Evolutionary conservation across 2,797 vertebrate genomes (phyloP).

Genomic region (Notolabrus celidotus): DNA sequence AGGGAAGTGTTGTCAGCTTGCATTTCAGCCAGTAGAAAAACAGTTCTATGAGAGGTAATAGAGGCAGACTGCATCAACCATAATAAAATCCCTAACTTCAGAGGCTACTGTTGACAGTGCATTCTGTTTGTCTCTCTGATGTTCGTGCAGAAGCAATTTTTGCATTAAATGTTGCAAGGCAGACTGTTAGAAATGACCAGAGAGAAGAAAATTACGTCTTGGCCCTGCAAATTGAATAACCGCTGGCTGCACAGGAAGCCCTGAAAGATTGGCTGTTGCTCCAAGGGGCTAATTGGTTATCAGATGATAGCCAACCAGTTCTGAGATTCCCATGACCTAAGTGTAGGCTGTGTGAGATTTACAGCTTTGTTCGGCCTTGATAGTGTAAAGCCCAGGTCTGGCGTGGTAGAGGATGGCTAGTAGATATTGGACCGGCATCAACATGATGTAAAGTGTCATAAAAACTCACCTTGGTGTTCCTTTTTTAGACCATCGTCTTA

Average conservation of each 20-base stretch:
- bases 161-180: too few relatives aligned
- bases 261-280: neutral
- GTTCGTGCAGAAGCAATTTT: too few relatives aligned
- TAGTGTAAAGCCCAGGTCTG: conserved; percentile 10
- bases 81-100: neutral
- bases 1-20: neutral
- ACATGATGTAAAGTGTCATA: conserved; percentile 61
- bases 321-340: neutral
- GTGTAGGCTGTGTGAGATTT: neutral
- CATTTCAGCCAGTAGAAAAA: neutral
- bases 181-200: too few relatives aligned
- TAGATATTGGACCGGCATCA: conserved; percentile 34
- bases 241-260: neutral
- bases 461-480: conserved; percentile 76
- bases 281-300: neutral
- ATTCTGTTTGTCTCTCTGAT: neutral
- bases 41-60: too few relatives aligned
- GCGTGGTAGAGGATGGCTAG: conserved; percentile 22
- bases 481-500: conserved; percentile 64
- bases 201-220: too few relatives aligned
- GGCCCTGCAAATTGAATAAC: neutral
- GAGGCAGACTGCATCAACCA: neutral
- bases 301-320: neutral
- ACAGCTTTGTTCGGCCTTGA: conserved; percentile 21
- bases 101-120: neutral